Evolutionary conservation across 2,113 vertebrate species (phyloP), one percentile per base, ranked within the genome.

Genomic region (Eulacestoma nigropectus): DNA sequence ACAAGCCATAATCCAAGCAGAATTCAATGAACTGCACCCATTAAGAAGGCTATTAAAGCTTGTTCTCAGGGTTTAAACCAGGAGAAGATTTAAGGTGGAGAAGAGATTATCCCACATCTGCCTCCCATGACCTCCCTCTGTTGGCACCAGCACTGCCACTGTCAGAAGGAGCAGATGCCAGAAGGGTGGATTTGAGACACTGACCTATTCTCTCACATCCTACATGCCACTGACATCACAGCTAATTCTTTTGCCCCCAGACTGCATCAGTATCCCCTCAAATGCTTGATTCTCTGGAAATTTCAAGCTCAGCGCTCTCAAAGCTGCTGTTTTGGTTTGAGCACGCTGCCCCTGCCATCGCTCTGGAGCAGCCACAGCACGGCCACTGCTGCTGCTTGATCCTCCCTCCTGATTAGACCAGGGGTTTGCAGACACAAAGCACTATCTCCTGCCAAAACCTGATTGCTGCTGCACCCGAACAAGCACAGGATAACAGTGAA

Each of bases 41-140:
- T 79, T 94, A 94, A 95, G 78, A 50, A 41, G 33, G 87, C 87
- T 85, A 91, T 94, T 86, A 95, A 81, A 86, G 80, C 73, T 70
- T 84, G 77, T 78, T 91, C 84, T 50, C 82, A n/a, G 63, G 67
- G 50, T 83, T 96, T 96, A 94, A 94, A 91, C 13, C 13, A 65
- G 57, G 64, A 89, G 75, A 57, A 92, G 91, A 87, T 93, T 95
- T 91, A 83, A 95, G 46, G 57, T 65, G 70, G 73, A 93, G 72
- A 77, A 46, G 59, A 70, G 84, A 90, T 97, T 89, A 96, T 90
- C 74, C 81, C 91, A 96, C 93, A 95, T 95, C 84, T 93, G 94
- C 84, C 89, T 73, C 74, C 69, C 81, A 46, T 60, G 81, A 79
- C 57, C 72, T 88, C 55, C 41, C 82, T 85, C 16, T 26, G 32